Conservation (phyloP, 2,888 invertebrate species). For the Caenorhabditis sulstoni region DNA sequence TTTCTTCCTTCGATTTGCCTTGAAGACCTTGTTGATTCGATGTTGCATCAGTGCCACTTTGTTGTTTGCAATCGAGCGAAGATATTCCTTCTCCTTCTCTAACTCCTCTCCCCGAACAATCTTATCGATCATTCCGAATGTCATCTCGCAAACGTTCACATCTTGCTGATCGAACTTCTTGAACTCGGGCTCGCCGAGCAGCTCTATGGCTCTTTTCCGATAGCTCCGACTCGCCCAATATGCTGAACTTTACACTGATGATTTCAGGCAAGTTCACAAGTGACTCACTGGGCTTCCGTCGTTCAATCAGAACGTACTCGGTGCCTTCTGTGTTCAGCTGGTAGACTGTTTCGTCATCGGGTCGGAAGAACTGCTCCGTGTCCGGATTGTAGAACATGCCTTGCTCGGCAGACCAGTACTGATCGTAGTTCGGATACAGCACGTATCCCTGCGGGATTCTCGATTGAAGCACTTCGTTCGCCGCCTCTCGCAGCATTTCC, state of each 20-base stretch:
- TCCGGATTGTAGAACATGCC: slow-evolving; percentile 76
- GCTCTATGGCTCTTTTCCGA: slow-evolving; percentile 48
- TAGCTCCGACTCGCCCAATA: slow-evolving; percentile 62
- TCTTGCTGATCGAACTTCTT: slow-evolving; percentile 54
- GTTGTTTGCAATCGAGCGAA: slow-evolving; percentile 29
- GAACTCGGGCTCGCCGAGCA: slow-evolving; percentile 57
- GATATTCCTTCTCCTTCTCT: slow-evolving; percentile 38
- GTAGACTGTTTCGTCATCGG: slow-evolving; percentile 71
- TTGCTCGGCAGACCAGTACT: slow-evolving; percentile 74
- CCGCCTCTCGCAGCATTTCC: slow-evolving; percentile 75
- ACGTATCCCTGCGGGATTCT: slow-evolving; percentile 69
- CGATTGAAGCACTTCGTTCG: slow-evolving; percentile 67
- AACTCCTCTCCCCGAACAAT: slow-evolving; percentile 37
- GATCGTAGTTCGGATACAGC: slow-evolving; percentile 69
- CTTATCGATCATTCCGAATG: slow-evolving; percentile 57
- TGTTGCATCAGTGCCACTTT: slow-evolving; percentile 41
- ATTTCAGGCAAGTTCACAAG: background rate
- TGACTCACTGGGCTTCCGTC: slow-evolving; percentile 54
- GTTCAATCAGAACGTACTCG: slow-evolving; percentile 52
- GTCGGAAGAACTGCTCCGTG: slow-evolving; percentile 70
- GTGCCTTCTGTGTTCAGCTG: slow-evolving; percentile 66
- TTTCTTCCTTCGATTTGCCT: slow-evolving; percentile 42
- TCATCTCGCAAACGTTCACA: slow-evolving; percentile 61
- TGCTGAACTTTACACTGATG: slow-evolving; percentile 46
- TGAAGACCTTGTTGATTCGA: slow-evolving; percentile 47